Percentiles rank a stretch among this genome's conserved stretches.
phyloP scores from a whole-genome alignment of 2,888 invertebrate genomes.

The Agelastica alni region DNA sequence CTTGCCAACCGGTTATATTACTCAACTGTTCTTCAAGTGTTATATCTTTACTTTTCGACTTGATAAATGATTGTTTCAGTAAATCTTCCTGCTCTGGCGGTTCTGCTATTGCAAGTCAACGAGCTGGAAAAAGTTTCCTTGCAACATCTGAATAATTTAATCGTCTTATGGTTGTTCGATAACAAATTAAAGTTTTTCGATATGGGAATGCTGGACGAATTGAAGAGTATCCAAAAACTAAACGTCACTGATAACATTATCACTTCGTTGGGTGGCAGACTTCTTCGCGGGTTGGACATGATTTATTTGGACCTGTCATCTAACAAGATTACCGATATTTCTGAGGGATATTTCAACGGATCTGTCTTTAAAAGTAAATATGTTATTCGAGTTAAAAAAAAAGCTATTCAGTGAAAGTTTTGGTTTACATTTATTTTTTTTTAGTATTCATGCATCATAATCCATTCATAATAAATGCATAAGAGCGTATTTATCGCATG shows the following conservation, averaged over 20 bases:
- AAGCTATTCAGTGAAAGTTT: too few species aligned
- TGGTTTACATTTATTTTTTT: too few species aligned
- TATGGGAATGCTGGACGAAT: constrained; percentile 14
- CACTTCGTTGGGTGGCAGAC: background rate
- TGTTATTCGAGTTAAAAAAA: too few species aligned
- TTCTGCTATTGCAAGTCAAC: constrained; percentile 22
- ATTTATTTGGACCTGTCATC: constrained; percentile 19
- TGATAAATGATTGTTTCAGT: constrained; percentile 16
- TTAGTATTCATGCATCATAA: too few species aligned
- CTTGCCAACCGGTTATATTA: too few species aligned
- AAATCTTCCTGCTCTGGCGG: constrained; percentile 19
- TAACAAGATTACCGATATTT: constrained; percentile 13
- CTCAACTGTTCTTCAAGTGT: too few species aligned
- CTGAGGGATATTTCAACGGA: constrained; percentile 17
- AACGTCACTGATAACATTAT: constrained; percentile 22
- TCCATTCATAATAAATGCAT: too few species aligned
- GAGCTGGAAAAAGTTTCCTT: constrained; percentile 5
- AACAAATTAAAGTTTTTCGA: constrained; percentile 19
- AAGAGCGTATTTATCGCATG: too few species aligned
- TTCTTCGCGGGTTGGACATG: constrained; percentile 8
- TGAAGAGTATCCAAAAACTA: constrained; percentile 21
- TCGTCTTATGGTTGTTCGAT: constrained; percentile 21
- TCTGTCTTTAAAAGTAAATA: constrained; percentile 17
- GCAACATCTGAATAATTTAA: constrained; percentile 17
- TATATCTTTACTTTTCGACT: background rate